A percentile compares a stretch with the other conserved stretches of the same genome.
These are phyloP conservation scores for Chelmon rostratus DNA, from an alignment of 2,797 vertebrate species.

Conservation along the genomic window DNA sequence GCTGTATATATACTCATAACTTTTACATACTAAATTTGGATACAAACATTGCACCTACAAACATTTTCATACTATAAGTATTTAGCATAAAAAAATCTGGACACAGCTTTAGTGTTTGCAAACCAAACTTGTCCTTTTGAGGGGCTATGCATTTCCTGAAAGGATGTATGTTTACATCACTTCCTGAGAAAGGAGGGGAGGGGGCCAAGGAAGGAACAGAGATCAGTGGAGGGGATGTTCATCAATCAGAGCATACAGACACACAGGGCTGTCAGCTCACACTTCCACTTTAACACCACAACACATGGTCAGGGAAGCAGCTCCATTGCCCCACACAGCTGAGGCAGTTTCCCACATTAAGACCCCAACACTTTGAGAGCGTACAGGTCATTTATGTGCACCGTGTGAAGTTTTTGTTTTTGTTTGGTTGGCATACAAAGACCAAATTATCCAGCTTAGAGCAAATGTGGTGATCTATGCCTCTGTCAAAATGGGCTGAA, in stretches of 20 bases:
- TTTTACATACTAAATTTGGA: not conserved
- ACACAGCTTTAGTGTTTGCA: constrained; percentile 29
- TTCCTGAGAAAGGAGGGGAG: constrained; percentile 17
- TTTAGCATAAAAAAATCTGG: not conserved
- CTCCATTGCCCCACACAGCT: constrained; percentile 30
- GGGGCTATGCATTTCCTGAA: constrained; percentile 27
- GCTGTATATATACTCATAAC: not conserved
- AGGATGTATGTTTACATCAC: constrained; percentile 61
- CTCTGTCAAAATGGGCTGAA: not conserved
- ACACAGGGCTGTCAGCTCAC: constrained; percentile 43
- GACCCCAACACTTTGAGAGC: not conserved
- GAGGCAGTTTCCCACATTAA: constrained; percentile 34
- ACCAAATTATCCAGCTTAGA: not conserved
- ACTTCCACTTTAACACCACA: constrained; percentile 53
- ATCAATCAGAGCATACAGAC: constrained; percentile 53
- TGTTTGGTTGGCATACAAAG: not conserved
- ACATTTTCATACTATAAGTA: not conserved
- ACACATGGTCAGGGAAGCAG: constrained; percentile 16
- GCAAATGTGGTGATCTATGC: not conserved
- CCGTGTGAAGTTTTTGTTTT: not conserved
- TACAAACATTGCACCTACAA: not conserved
- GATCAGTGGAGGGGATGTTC: constrained; percentile 56
- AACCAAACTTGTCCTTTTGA: constrained; percentile 13
- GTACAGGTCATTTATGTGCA: not conserved
- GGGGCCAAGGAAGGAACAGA: constrained; percentile 45